These are phyloP conservation scores for Microcebus jonahi DNA, from an alignment of 2,113 vertebrate species.

Conservation along the genomic window DNA sequence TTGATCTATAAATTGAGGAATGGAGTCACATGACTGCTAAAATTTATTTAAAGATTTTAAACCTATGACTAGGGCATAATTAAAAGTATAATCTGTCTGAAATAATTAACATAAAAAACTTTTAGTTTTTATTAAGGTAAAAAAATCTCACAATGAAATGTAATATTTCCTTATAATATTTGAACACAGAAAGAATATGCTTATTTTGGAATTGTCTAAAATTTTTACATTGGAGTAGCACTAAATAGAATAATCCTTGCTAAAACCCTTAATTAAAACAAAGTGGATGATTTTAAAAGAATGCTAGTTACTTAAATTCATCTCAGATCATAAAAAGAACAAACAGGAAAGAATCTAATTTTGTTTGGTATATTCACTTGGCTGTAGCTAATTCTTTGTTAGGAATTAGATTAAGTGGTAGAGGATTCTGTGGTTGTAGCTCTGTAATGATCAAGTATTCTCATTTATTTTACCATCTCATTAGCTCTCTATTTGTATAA, in stretches of 20 bases:
- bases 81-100: not conserved
- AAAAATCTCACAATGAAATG: not conserved
- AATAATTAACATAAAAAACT: not conserved
- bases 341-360: conserved; percentile 1
- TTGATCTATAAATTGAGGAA: not conserved
- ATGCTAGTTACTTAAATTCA: not conserved
- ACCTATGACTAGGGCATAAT: not conserved
- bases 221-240: not conserved
- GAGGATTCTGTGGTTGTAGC: not conserved
- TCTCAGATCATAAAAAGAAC: not conserved
- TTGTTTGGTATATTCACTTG: not conserved
- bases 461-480: conserved; percentile 42
- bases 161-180: not conserved
- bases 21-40: not conserved
- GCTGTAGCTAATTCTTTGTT: conserved; percentile 17
- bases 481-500: conserved; percentile 67
- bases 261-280: not conserved
- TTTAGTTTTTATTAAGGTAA: not conserved
- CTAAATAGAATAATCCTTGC: not conserved
- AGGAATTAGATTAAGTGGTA: conserved; percentile 23
- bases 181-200: not conserved
- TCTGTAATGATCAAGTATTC: not conserved
- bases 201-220: not conserved
- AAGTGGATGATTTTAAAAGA: not conserved
- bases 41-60: not conserved